A percentile compares a stretch with the other conserved stretches of the same genome.
These are phyloP conservation scores for Heliconius ismenius DNA, from an alignment of 2,888 invertebrate genomes.

Conservation along the genomic window DNA sequence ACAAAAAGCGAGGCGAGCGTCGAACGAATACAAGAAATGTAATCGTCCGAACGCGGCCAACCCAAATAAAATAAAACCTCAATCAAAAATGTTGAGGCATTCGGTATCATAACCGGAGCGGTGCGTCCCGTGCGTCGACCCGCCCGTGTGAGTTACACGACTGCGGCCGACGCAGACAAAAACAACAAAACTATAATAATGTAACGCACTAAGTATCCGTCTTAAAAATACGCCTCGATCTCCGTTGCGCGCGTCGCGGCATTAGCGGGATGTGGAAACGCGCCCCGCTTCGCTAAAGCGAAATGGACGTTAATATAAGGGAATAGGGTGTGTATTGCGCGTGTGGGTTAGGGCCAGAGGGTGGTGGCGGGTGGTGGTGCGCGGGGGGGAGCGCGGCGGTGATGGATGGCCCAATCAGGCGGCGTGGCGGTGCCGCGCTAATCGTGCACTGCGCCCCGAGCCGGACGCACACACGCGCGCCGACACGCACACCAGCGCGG, in stretches of 20 bases:
- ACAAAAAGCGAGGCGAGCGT: slow-evolving; percentile 75
- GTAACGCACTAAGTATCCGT: slow-evolving; percentile 80
- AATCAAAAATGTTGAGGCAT: slow-evolving; percentile 79
- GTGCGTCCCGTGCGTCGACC: slow-evolving; percentile 73
- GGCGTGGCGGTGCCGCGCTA: slow-evolving; percentile 78
- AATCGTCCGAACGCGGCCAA: slow-evolving; percentile 73
- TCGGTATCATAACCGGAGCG: slow-evolving; percentile 76
- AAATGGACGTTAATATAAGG: slow-evolving; percentile 19
- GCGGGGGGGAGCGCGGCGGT: slow-evolving; percentile 71
- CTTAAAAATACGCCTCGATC: slow-evolving; percentile 79
- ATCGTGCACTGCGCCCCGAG: slow-evolving; percentile 76
- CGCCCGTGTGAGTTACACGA: slow-evolving; percentile 74
- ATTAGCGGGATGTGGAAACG: slow-evolving; percentile 62
- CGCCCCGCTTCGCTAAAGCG: slow-evolving; percentile 32
- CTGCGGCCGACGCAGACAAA: slow-evolving; percentile 61
- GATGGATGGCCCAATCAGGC: slow-evolving; percentile 83
- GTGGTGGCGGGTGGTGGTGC: slow-evolving; percentile 56
- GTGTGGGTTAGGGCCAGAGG: slow-evolving; percentile 48
- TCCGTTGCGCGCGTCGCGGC: slow-evolving; percentile 71
- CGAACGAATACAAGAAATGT: slow-evolving; percentile 78
- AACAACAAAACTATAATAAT: slow-evolving; percentile 78
- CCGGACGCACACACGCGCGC: slow-evolving; percentile 67
- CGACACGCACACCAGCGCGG: slow-evolving; percentile 35
- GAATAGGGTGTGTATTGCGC: slow-evolving; percentile 53
- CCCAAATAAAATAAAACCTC: slow-evolving; percentile 77